These are phyloP conservation scores for Oryzias javanicus DNA, from an alignment of 2,113 vertebrate species.

Conservation along the genomic window DNA sequence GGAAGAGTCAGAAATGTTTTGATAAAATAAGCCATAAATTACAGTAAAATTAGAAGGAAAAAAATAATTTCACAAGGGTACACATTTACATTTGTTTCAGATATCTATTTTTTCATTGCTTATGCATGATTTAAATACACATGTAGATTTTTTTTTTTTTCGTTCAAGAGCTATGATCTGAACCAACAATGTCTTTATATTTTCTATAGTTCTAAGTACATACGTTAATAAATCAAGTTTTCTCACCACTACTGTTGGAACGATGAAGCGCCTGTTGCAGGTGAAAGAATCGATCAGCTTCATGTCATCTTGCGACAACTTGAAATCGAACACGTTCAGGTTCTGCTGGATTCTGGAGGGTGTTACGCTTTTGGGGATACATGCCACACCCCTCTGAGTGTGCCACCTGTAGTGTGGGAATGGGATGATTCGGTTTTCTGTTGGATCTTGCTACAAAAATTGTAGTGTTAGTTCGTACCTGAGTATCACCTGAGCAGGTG, in stretches of 20 bases:
- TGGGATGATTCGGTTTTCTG: not conserved
- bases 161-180: too few relatives aligned
- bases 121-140: too few relatives aligned
- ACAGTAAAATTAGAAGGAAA: not conserved
- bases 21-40: too few relatives aligned
- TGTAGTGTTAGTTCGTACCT: constrained; percentile 39
- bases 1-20: too few relatives aligned
- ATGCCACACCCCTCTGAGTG: constrained; percentile 70
- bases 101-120: too few relatives aligned
- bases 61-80: not conserved
- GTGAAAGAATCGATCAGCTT: constrained; percentile 66
- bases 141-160: too few relatives aligned
- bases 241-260: constrained; percentile 66
- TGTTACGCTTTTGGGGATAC: constrained; percentile 78
- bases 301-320: constrained; percentile 68
- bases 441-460: not conserved
- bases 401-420: constrained; percentile 66
- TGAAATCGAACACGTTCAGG: constrained; percentile 75
- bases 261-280: constrained; percentile 61
- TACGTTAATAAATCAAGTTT: not conserved
- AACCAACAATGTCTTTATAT: too few relatives aligned
- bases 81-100: too few relatives aligned
- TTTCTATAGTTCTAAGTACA: not conserved
- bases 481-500: constrained; percentile 73
- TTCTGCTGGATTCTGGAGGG: constrained; percentile 77